Conservation (phyloP, 1,140 invertebrate species). For the Diuraphis noxia region DNA sequence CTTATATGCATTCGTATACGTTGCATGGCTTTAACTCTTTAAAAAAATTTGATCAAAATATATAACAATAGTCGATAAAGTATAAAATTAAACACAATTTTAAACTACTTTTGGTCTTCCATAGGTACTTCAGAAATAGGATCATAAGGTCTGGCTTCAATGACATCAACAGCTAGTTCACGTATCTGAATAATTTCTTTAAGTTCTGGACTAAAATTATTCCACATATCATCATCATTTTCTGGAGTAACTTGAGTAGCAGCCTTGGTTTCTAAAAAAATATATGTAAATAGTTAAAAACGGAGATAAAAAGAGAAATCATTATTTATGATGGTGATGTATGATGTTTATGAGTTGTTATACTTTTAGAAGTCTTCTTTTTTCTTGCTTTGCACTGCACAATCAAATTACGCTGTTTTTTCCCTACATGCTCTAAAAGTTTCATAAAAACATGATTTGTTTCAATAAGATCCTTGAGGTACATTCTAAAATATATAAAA, state of each 20-base stretch:
- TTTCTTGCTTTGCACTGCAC: conserved; percentile 73
- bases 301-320: background rate
- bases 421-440: conserved; percentile 82
- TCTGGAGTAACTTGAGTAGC: background rate
- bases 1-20: conserved; percentile 79
- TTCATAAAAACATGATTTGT: conserved; percentile 90
- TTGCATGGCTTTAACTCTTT: conserved; percentile 83
- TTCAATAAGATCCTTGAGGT: conserved; percentile 84
- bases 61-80: background rate
- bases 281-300: background rate
- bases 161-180: conserved; percentile 63
- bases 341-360: background rate
- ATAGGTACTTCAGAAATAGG: conserved; percentile 78
- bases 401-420: conserved; percentile 68
- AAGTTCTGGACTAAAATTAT: conserved; percentile 70
- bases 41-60: conserved; percentile 57
- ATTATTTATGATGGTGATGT: background rate
- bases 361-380: conserved; percentile 62
- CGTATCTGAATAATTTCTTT: conserved; percentile 70
- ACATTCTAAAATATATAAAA: conserved; percentile 66
- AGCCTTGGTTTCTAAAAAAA: conserved; percentile 6
- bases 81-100: background rate
- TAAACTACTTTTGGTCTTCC: conserved; percentile 83
- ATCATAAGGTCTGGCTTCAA: conserved; percentile 79
- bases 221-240: conserved; percentile 63